Conservation (phyloP, 1,140 invertebrate genomes). For the Drosophila setifemur region DNA sequence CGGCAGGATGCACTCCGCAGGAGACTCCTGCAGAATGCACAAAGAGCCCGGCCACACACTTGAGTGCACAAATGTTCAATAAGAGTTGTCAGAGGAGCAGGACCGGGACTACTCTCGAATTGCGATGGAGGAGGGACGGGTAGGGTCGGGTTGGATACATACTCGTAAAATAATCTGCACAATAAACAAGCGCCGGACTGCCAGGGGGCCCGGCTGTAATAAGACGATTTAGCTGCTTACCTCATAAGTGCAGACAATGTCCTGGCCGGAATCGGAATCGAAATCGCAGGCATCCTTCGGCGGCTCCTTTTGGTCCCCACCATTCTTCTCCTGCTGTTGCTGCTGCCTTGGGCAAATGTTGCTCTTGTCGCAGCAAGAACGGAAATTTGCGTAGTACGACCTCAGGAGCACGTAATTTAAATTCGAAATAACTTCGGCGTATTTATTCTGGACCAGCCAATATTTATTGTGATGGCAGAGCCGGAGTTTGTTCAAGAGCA, state of each 20-base stretch:
- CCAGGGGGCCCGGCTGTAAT: constrained; percentile 48
- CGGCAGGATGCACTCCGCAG: constrained; percentile 34
- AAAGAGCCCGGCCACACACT: constrained; percentile 68
- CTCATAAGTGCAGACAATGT: constrained; percentile 79
- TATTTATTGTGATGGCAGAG: constrained; percentile 82
- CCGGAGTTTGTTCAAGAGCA: constrained; percentile 80
- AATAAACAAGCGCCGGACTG: constrained; percentile 64
- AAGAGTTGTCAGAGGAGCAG: constrained; percentile 54
- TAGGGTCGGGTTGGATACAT: constrained; percentile 29
- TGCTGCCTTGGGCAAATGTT: constrained; percentile 14
- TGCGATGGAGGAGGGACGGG: constrained; percentile 37
- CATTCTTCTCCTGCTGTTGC: constrained; percentile 4
- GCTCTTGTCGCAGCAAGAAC: constrained; percentile 49
- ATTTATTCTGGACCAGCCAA: constrained; percentile 83
- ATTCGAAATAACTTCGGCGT: constrained; percentile 82
- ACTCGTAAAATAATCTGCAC: constrained; percentile 69
- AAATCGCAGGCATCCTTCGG: constrained; percentile 27
- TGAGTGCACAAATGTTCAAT: constrained; percentile 79
- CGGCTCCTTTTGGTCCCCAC: neutral
- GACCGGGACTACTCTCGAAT: constrained; percentile 42
- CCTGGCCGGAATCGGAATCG: constrained; percentile 26
- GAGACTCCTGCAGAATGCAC: constrained; percentile 50
- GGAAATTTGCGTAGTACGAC: constrained; percentile 67
- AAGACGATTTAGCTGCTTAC: constrained; percentile 76
- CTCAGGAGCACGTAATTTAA: constrained; percentile 79